A percentile compares a stretch with the other conserved stretches of the same genome.
These are phyloP conservation scores for Serranus cabrilla DNA, from an alignment of 2,797 vertebrate species.

Conservation along the genomic window DNA sequence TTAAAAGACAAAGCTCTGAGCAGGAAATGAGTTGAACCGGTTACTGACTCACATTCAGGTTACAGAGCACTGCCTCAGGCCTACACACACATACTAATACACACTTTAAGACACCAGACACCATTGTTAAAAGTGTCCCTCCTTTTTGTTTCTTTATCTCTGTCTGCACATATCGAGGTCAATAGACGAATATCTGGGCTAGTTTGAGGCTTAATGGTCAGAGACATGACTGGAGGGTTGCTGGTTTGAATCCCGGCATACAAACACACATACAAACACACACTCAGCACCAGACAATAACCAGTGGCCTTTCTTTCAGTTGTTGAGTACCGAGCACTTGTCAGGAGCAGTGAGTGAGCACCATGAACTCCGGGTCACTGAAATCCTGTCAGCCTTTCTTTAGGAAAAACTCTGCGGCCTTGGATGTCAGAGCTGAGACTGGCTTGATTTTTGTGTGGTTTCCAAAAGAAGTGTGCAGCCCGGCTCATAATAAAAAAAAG, in stretches of 20 bases:
- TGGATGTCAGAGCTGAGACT: slow-evolving; percentile 3
- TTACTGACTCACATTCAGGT: slow-evolving; percentile 77
- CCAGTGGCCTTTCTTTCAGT: slow-evolving; percentile 15
- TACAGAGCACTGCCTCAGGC: slow-evolving; percentile 67
- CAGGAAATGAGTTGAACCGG: slow-evolving; percentile 76
- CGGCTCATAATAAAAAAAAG: not conserved
- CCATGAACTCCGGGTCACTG: slow-evolving; percentile 36
- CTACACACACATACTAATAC: slow-evolving; percentile 36
- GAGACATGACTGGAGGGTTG: slow-evolving; percentile 45
- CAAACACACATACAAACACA: not conserved
- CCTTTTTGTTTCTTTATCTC: slow-evolving; percentile 48
- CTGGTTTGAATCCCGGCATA: slow-evolving; percentile 43
- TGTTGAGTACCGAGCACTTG: not conserved
- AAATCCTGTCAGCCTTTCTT: slow-evolving; percentile 25
- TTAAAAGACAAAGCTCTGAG: slow-evolving; percentile 72
- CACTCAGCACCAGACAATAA: slow-evolving; percentile 1
- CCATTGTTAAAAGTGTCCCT: slow-evolving; percentile 64
- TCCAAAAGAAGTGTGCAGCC: not conserved
- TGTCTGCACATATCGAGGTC: slow-evolving; percentile 65
- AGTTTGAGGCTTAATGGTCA: slow-evolving; percentile 47
- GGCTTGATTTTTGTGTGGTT: not conserved
- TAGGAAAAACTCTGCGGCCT: slow-evolving; percentile 8
- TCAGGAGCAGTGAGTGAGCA: slow-evolving; percentile 21
- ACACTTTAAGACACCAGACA: slow-evolving; percentile 66
- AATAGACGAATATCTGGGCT: slow-evolving; percentile 49